Evolutionary conservation across 2,113 vertebrate species (phyloP), one percentile per base, ranked within the genome.

Genomic region (Amblyopsis rosae): DNA sequence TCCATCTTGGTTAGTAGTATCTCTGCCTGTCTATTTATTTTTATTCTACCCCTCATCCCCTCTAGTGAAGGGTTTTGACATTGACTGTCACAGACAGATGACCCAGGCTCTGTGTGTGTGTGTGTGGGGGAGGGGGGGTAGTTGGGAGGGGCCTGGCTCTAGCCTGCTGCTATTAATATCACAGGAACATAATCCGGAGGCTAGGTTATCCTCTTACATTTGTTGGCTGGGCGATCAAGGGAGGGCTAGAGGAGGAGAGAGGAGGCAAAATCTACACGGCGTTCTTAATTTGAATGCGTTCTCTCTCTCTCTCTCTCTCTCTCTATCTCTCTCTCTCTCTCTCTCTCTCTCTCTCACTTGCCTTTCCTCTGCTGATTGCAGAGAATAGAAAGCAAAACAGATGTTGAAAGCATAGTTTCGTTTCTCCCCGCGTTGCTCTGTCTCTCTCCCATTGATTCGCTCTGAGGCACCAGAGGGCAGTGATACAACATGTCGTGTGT

Each of bases 121-220:
- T 66, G 48, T 62, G 15, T 55, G 58, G 61, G 60, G 68, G 78
- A 46, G 49, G 62, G 67, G 48, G 69, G 62, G 53, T 72, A 57
- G 50, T 59, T 65, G 76, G 70, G 87, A 78, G 67, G 76, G 75
- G 85, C 86, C 88, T 86, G 72, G 70, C 79, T 81, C 90, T 87
- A 92, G 93, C 89, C 88, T 88, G 82, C 84, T 84, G 92, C 96
- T 97, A 96, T 96, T 96, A 96, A 98, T 96, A 96, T 83, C 92
- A 85, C 86, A 91, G 93, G 93, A 89, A 85, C 91, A 84, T 93
- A 93, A 94, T 95, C 92, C 93, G 84, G 65, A 71, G 80, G 88
- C 84, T 85, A 91, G 89, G 89, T 91, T 91, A 94, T 96, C 95
- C 93, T 93, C 94, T 95, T 95, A 94, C 71, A 89, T 88, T 81